These are phyloP conservation scores for Papilio polyxenes DNA, from an alignment of 1,140 invertebrate genomes.

Conservation along the genomic window DNA sequence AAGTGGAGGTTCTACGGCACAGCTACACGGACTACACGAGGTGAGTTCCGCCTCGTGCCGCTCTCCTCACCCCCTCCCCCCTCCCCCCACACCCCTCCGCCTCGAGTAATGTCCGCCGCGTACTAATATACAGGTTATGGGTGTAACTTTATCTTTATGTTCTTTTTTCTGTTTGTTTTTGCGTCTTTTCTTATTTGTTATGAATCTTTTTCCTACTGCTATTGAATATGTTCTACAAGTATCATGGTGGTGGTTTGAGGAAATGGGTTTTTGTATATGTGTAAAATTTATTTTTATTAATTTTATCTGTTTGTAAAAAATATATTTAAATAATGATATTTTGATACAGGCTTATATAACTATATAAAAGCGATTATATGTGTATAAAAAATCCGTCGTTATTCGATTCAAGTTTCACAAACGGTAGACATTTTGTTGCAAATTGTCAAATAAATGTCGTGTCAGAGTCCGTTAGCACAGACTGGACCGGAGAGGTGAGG, in stretches of 20 bases:
- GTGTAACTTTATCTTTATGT: neutral
- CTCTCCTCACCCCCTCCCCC: slow-evolving; percentile 18
- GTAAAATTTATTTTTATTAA: neutral
- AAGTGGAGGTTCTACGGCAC: slow-evolving; percentile 53
- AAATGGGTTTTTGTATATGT: neutral
- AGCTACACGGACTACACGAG: slow-evolving; percentile 65
- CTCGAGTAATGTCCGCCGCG: slow-evolving; percentile 42
- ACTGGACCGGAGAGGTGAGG: no score
- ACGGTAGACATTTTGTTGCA: no score
- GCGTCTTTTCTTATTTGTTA: slow-evolving; percentile 37
- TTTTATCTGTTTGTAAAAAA: neutral
- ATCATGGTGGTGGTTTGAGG: neutral
- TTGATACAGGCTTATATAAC: no score
- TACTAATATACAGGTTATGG: slow-evolving; percentile 31
- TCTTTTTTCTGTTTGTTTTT: slow-evolving; percentile 34
- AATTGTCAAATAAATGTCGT: no score
- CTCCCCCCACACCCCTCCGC: slow-evolving; percentile 35
- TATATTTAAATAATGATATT: neutral
- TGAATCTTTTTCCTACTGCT: slow-evolving; percentile 17
- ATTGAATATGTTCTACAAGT: neutral
- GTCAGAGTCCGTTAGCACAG: no score
- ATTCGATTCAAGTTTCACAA: no score
- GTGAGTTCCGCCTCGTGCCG: slow-evolving; percentile 58
- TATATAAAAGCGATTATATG: no score
- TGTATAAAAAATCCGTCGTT: no score